phyloP scores from a whole-genome alignment of 2,888 invertebrate genomes.

The Patella depressa region DNA sequence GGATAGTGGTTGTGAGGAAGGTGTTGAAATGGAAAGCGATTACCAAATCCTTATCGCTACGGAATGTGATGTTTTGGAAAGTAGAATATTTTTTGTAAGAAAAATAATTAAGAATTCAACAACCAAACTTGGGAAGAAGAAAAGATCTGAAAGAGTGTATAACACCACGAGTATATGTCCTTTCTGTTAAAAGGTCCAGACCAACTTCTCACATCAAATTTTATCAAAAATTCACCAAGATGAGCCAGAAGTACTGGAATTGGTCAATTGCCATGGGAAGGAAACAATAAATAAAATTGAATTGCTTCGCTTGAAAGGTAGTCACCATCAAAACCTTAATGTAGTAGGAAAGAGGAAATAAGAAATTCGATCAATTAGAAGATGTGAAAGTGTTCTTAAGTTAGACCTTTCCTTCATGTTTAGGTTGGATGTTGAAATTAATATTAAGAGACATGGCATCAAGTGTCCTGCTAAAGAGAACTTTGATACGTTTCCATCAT shows the following conservation, averaged over 20 bases:
- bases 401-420: conserved; percentile 34
- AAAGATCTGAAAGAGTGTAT: background rate
- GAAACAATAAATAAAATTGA: conserved; percentile 24
- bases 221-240: background rate
- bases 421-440: conserved; percentile 29
- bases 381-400: conserved; percentile 20
- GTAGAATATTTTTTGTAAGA: background rate
- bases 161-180: background rate
- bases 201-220: background rate
- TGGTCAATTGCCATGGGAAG: conserved; percentile 13
- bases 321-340: conserved; percentile 25
- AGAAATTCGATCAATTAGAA: conserved; percentile 23
- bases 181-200: background rate
- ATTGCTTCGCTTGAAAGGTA: conserved; percentile 22
- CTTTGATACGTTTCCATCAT: background rate
- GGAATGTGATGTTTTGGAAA: background rate
- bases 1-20: background rate
- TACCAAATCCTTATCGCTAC: background rate
- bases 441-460: conserved; percentile 25
- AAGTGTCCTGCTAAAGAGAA: conserved; percentile 15
- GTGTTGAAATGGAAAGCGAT: background rate
- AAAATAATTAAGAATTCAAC: background rate
- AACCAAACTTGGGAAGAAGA: background rate
- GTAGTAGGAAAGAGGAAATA: conserved; percentile 27
- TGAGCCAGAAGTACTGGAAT: conserved; percentile 25